Conservation (phyloP, 2,797 vertebrate species). For the Novumbra hubbsi region DNA sequence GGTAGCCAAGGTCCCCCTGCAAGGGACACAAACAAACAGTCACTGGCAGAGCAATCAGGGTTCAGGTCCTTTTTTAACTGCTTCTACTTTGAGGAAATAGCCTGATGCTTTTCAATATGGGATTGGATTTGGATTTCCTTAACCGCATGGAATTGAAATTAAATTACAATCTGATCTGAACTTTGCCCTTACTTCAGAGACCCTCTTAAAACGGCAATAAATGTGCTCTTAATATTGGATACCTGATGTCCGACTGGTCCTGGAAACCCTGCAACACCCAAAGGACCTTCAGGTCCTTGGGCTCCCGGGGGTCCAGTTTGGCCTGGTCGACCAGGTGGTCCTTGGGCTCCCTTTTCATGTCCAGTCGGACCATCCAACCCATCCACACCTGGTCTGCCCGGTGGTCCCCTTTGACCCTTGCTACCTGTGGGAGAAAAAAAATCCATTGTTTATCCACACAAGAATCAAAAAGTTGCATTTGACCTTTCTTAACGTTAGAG, state of each 20-base stretch:
- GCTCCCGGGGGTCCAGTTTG: conserved; percentile 44
- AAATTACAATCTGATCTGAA: too few species aligned
- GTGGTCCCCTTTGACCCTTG: conserved; percentile 35
- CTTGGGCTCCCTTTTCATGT: conserved; percentile 15
- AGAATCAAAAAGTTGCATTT: too few species aligned
- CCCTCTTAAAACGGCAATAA: not conserved
- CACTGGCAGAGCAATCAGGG: too few species aligned
- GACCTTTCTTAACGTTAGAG: too few species aligned
- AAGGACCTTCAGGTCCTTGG: conserved; percentile 28
- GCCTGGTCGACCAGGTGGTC: conserved; percentile 31
- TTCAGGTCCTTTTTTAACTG: too few species aligned
- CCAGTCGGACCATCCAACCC: not conserved
- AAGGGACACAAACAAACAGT: conserved; percentile 7
- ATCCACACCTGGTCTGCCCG: conserved; percentile 15
- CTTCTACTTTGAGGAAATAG: too few species aligned
- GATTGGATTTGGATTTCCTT: not conserved
- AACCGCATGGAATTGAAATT: too few species aligned
- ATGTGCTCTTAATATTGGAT: not conserved
- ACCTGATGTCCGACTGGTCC: conserved; percentile 55
- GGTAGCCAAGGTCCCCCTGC: conserved; percentile 54
- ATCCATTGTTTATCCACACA: too few species aligned
- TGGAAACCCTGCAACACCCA: conserved; percentile 5
- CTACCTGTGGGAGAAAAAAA: not conserved
- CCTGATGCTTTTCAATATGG: too few species aligned
- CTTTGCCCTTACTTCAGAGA: not conserved